A percentile compares a stretch with the other conserved stretches of the same genome.
phyloP scores from a whole-genome alignment of 2,888 invertebrate genomes.

The Microctonus hyperodae region DNA sequence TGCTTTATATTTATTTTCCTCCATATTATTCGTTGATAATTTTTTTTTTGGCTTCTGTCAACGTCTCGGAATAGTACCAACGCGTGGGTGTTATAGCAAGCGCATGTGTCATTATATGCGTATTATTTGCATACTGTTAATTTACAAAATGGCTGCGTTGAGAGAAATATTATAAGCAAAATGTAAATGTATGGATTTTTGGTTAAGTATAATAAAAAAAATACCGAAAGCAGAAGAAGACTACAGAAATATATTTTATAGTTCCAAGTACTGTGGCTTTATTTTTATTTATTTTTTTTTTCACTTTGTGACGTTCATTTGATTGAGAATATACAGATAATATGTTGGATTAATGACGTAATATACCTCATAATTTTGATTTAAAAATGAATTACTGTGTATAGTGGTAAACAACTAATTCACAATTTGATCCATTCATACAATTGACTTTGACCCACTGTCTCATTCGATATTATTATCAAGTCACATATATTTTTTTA shows the following conservation, averaged over 20 bases:
- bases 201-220: background rate
- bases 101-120: too few species aligned
- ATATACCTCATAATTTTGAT: too few species aligned
- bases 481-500: background rate
- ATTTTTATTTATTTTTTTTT: background rate
- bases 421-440: slow-evolving; percentile 23
- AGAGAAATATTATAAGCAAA: too few species aligned
- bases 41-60: slow-evolving; percentile 45
- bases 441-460: slow-evolving; percentile 25
- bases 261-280: too few species aligned
- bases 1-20: background rate
- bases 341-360: too few species aligned
- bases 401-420: slow-evolving; percentile 30
- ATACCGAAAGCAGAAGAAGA: background rate
- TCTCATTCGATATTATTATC: slow-evolving; percentile 15
- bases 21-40: too few species aligned
- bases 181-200: too few species aligned
- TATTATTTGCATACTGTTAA: slow-evolving; percentile 37
- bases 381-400: too few species aligned
- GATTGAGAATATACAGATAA: too few species aligned
- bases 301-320: too few species aligned
- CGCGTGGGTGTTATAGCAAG: slow-evolving; percentile 61
- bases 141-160: slow-evolving; percentile 33
- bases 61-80: slow-evolving; percentile 57
- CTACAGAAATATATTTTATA: background rate